Evolutionary conservation across 2,113 vertebrate species (phyloP), one percentile per base, ranked within the genome.

Genomic region (Poeciliopsis retropinna): DNA sequence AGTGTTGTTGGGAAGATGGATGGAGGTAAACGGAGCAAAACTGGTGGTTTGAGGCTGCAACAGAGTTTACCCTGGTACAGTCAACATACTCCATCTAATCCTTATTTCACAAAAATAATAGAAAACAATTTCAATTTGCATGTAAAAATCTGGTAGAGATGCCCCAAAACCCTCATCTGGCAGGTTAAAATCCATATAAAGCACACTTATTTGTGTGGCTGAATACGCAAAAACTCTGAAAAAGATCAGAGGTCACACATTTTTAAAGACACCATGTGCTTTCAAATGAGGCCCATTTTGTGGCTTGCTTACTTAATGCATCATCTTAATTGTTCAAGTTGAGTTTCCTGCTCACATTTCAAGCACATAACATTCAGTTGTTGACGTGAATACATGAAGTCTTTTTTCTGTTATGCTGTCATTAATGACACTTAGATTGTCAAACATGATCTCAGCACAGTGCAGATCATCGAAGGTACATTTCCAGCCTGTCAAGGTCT

Each of bases 401-500:
- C 0, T 75, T 87, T 85, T 47, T 73, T 90, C 88, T 79, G 85
- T 79, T 64, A 74, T 73, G 54, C 32, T 37, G 13, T 22, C 82
- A 84, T 87, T 81, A 89, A 87, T 90, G 75, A 66, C 62, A 1
- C 39, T 79, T 72, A 37, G n/a, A 60, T 73, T 28, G 70, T 57
- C 75, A 76, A 61, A 80, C 14, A 44, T 85, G 84, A 88, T 83
- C 84, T 92, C 76, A 87, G 76, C 73, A 78, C 70, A 39, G 54
- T 44, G 54, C 77, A 32, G 75, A 69, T 64, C 32, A 30, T 81
- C 75, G 75, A 66, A 81, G 67, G 25, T 57, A n/a, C 71, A 73
- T 90, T 77, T 88, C 79, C 86, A 85, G 81, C 88, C 78, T 86
- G 90, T 91, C 85, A 89, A 78, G 89, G 83, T 85, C 75, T 88